A percentile compares a stretch with the other conserved stretches of the same genome.
These are phyloP conservation scores for Etheostoma nigrum DNA, from an alignment of 2,797 vertebrate genomes.

Conservation along the genomic window DNA sequence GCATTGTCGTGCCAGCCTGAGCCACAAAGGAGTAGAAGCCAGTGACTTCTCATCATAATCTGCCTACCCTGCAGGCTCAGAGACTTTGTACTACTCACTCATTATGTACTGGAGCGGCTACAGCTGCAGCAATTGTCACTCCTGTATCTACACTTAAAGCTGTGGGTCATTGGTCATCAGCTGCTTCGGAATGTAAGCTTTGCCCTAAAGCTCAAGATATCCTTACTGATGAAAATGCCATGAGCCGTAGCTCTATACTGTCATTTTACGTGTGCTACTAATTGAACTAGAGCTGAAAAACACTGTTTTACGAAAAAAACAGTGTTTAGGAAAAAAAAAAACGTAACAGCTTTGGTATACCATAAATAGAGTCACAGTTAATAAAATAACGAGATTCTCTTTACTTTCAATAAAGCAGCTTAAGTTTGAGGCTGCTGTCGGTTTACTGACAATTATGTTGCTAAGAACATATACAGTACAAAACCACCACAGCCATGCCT, in stretches of 20 bases:
- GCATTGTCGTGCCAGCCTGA: background rate
- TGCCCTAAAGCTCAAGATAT: conserved; percentile 6
- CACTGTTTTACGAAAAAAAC: no score
- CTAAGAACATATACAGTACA: no score
- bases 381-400: no score
- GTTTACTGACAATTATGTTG: no score
- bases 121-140: conserved; percentile 32
- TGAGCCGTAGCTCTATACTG: background rate
- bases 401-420: no score
- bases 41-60: conserved; percentile 19
- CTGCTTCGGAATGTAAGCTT: conserved; percentile 31
- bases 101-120: conserved; percentile 30
- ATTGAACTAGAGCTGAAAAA: no score
- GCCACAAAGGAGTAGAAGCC: conserved; percentile 8
- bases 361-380: no score
- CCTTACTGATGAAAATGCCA: conserved; percentile 25
- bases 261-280: no score
- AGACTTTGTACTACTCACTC: conserved; percentile 22
- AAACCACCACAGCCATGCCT: no score
- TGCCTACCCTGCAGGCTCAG: conserved; percentile 30
- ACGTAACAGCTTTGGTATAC: no score
- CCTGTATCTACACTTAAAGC: conserved; percentile 17
- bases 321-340: no score
- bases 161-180: conserved; percentile 43
- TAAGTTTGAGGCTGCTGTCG: no score